Evolutionary conservation across 2,797 vertebrate genomes (phyloP).

Genomic region (Oryzias sinensis): DNA sequence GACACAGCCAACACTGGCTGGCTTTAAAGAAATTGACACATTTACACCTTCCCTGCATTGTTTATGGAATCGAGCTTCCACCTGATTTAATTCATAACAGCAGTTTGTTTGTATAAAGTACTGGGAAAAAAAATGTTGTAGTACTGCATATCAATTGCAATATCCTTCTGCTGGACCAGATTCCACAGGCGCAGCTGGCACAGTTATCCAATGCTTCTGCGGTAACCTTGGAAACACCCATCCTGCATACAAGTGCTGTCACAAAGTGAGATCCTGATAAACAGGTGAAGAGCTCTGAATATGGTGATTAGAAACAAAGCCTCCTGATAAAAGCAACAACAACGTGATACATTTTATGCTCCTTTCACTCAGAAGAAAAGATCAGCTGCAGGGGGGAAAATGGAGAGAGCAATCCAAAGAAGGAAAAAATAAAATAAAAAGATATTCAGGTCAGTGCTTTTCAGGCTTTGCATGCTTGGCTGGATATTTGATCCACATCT

Average conservation of each 20-base stretch:
- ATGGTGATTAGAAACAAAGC: constrained; percentile 39
- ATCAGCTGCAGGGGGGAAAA: constrained; percentile 29
- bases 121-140: constrained; percentile 36
- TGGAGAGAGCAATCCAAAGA: constrained; percentile 42
- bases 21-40: constrained; percentile 12
- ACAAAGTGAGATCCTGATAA: constrained; percentile 61
- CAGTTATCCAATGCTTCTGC: constrained; percentile 70
- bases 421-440: no score
- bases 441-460: constrained; percentile 57
- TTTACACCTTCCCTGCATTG: constrained; percentile 2
- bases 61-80: constrained; percentile 15
- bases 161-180: constrained; percentile 68
- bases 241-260: constrained; percentile 58
- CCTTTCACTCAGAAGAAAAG: constrained; percentile 38
- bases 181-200: constrained; percentile 72
- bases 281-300: constrained; percentile 60
- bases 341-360: constrained; percentile 17
- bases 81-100: constrained; percentile 26
- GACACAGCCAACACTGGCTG: constrained; percentile 11
- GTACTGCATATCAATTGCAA: constrained; percentile 59
- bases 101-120: constrained; percentile 46
- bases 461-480: constrained; percentile 46
- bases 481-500: constrained; percentile 42
- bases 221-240: constrained; percentile 76
- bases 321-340: constrained; percentile 26